phyloP scores from a whole-genome alignment of 2,113 vertebrate genomes.

The Tricholaema leucomelas region DNA sequence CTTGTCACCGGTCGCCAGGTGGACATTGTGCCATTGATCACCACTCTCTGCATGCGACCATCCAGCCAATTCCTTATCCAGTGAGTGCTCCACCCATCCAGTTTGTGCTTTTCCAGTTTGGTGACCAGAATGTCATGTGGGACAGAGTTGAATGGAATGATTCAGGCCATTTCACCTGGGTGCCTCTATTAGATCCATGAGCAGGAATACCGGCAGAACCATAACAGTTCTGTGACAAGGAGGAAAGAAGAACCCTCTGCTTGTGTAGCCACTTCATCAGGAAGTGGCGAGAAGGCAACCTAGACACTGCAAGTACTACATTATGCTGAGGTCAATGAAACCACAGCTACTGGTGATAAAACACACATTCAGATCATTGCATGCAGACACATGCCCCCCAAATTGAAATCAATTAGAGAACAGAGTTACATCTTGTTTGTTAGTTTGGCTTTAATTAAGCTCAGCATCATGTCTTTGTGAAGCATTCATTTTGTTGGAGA shows the following conservation, averaged over 20 bases:
- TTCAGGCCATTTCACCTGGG: neutral
- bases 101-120: too few relatives aligned
- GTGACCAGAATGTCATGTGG: too few relatives aligned
- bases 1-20: too few relatives aligned
- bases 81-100: too few relatives aligned
- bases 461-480: neutral
- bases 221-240: neutral
- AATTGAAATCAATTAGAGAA: neutral
- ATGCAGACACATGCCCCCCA: neutral
- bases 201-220: neutral
- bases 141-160: too few relatives aligned
- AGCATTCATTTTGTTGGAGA: neutral
- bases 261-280: neutral
- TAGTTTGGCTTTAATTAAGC: constrained; percentile 25
- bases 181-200: neutral
- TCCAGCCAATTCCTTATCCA: too few relatives aligned
- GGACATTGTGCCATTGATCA: too few relatives aligned
- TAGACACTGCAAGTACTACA: neutral
- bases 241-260: neutral
- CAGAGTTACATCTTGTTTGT: neutral
- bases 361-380: neutral
- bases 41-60: too few relatives aligned
- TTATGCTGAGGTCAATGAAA: neutral
- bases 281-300: neutral
- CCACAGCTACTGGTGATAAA: neutral